Evolutionary conservation across 1,140 invertebrate genomes (phyloP).

Genomic region (Drosophila triauraria): DNA sequence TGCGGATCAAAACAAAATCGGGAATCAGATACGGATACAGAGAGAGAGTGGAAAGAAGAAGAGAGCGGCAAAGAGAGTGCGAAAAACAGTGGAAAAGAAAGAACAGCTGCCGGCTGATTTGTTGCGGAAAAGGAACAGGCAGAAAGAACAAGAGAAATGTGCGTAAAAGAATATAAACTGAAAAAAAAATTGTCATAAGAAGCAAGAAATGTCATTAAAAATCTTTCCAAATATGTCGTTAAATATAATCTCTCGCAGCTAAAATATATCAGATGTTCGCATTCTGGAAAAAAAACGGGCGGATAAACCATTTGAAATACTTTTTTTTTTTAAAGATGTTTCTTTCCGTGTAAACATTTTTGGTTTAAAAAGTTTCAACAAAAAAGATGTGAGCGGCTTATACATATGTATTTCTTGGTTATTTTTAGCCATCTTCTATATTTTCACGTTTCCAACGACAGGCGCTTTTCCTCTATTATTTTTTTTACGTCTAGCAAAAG

Average conservation of each 20-base stretch:
- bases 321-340: background rate
- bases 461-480: constrained; percentile 36
- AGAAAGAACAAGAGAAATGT: constrained; percentile 32
- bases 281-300: background rate
- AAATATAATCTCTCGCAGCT: background rate
- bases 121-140: constrained; percentile 41
- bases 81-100: constrained; percentile 23
- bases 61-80: constrained; percentile 23
- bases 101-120: constrained; percentile 52
- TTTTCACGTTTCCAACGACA: constrained; percentile 40
- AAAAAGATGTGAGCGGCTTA: constrained; percentile 12
- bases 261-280: background rate
- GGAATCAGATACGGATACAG: constrained; percentile 9
- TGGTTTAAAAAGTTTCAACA: constrained; percentile 5
- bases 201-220: background rate
- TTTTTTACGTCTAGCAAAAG: constrained; percentile 20
- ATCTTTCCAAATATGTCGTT: background rate
- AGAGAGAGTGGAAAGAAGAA: background rate
- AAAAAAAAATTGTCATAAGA: background rate
- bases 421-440: constrained; percentile 64
- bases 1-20: constrained; percentile 51
- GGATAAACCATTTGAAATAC: background rate
- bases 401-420: constrained; percentile 15
- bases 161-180: constrained; percentile 19
- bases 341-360: constrained; percentile 7